Percentiles rank a stretch among this genome's conserved stretches.
Conservation (phyloP, 2,797 vertebrate species). For the Tinamus major region DNA sequence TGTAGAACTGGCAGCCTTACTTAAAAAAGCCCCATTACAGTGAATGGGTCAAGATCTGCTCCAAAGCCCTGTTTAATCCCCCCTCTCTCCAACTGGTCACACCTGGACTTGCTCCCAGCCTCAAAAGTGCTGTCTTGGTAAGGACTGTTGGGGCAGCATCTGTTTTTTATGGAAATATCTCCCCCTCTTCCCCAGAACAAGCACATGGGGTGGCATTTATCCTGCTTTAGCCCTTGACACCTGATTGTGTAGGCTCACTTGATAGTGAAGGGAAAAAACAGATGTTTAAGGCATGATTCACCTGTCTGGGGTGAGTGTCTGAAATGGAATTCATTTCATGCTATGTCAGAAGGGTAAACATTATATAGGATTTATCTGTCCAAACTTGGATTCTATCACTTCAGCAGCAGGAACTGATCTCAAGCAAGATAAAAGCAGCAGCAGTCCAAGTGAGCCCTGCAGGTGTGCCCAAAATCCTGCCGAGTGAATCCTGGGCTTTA, state of each 20-base stretch:
- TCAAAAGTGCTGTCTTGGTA: rapidly evolving
- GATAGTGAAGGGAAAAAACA: rapidly evolving
- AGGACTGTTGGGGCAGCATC: background rate
- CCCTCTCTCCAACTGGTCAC: background rate
- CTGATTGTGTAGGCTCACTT: background rate
- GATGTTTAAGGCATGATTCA: rapidly evolving
- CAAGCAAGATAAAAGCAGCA: background rate
- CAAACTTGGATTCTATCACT: background rate
- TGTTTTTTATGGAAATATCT: background rate
- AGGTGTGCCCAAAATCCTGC: background rate
- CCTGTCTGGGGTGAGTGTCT: background rate
- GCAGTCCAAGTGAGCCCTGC: background rate
- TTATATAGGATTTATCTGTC: too few species aligned
- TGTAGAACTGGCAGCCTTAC: slow-evolving; percentile 3
- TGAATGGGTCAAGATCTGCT: background rate
- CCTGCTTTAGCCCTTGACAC: background rate
- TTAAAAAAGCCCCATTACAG: background rate
- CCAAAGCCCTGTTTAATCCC: rapidly evolving
- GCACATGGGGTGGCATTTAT: background rate
- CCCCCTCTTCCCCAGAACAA: rapidly evolving
- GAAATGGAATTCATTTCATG: rapidly evolving
- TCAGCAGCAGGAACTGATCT: background rate
- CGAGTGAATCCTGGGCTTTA: background rate
- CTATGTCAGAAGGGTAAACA: background rate
- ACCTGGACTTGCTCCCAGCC: background rate